These are phyloP conservation scores for Polylopha cassiicola DNA, from an alignment of 2,888 invertebrate genomes.

Conservation along the genomic window DNA sequence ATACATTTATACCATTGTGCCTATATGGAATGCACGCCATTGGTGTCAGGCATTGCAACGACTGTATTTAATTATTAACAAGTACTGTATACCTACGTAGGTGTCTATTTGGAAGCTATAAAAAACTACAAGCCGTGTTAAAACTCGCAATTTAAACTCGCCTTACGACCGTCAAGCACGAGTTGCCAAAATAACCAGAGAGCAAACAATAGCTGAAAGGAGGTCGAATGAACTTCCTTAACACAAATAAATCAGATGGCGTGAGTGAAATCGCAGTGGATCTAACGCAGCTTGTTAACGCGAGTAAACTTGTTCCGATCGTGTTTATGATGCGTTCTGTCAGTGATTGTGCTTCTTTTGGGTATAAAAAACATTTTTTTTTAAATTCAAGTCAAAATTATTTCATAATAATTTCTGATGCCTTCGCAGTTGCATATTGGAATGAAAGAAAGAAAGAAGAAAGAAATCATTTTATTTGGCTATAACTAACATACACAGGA, in stretches of 20 bases:
- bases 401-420: background rate
- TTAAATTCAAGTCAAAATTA: background rate
- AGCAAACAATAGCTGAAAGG: slow-evolving; percentile 26
- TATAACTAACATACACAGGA: too few relatives aligned
- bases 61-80: too few relatives aligned
- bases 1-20: too few relatives aligned
- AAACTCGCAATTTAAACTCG: background rate
- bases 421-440: too few relatives aligned
- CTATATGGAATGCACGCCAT: too few relatives aligned
- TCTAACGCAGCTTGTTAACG: slow-evolving; percentile 65
- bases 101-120: too few relatives aligned
- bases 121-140: background rate
- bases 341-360: slow-evolving; percentile 26
- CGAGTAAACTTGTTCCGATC: slow-evolving; percentile 52
- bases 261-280: slow-evolving; percentile 56
- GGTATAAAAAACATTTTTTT: slow-evolving; percentile 9
- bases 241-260: slow-evolving; percentile 60
- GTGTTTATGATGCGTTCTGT: slow-evolving; percentile 24
- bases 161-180: too few relatives aligned
- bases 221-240: slow-evolving; percentile 40
- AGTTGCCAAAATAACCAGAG: slow-evolving; percentile 23
- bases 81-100: too few relatives aligned
- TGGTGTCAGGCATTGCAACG: too few relatives aligned
- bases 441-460: too few relatives aligned
- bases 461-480: too few relatives aligned